Evolutionary conservation across 1,140 invertebrate species (phyloP).

Genomic region (Caenorhabditis inopinata): DNA sequence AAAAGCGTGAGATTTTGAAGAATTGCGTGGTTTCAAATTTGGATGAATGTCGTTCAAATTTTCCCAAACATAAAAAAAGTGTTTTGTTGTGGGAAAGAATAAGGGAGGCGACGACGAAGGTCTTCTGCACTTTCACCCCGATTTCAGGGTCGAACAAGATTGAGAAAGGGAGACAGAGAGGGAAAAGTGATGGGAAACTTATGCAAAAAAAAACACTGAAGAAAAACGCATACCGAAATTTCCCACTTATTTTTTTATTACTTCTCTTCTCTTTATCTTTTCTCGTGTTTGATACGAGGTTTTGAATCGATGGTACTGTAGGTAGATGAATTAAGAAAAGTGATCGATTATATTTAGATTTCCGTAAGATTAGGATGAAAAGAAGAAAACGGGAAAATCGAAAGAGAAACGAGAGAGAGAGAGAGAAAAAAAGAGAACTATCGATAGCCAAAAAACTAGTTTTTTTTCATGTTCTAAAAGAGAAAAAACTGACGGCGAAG

Average conservation of each 20-base stretch:
- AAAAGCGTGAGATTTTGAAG: too few species aligned
- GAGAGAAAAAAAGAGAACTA: neutral
- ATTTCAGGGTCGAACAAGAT: conserved; percentile 13
- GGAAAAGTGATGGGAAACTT: neutral
- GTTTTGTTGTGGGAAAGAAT: neutral
- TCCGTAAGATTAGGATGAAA: neutral
- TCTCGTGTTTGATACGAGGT: too few species aligned
- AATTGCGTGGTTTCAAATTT: too few species aligned
- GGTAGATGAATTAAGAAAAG: neutral
- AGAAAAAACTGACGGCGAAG: neutral
- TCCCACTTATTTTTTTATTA: neutral
- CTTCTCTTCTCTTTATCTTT: neutral
- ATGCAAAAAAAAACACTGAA: too few species aligned
- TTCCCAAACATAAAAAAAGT: neutral
- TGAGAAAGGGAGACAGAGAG: neutral
- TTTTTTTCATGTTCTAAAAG: neutral
- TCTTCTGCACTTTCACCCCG: neutral
- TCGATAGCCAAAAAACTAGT: neutral
- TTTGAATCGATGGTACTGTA: neutral
- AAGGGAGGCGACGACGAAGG: too few species aligned
- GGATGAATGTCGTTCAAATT: neutral
- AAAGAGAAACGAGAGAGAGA: neutral
- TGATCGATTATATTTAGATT: conserved; percentile 20
- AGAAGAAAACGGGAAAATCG: neutral
- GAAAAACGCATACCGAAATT: too few species aligned